These are phyloP conservation scores for Gari tellinella DNA, from an alignment of 2,888 invertebrate species.

Conservation along the genomic window DNA sequence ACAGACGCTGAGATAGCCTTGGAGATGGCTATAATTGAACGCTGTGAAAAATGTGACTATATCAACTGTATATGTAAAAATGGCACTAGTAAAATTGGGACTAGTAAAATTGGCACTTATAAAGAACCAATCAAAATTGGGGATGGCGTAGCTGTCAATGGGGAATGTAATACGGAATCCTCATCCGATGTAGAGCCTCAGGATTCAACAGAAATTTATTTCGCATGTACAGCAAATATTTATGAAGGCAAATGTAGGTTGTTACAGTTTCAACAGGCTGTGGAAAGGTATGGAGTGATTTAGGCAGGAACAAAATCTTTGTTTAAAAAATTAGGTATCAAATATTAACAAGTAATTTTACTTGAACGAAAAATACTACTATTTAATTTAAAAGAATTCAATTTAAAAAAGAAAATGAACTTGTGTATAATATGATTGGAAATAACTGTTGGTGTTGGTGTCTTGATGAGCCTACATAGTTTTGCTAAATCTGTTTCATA, in stretches of 20 bases:
- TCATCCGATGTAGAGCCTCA: slow-evolving; percentile 49
- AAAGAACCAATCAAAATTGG: slow-evolving; percentile 1
- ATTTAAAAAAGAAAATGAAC: no score
- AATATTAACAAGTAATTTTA: no score
- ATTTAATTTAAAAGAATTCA: no score
- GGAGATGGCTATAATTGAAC: slow-evolving; percentile 27
- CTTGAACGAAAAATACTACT: no score
- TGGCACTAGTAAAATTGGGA: slow-evolving; percentile 1
- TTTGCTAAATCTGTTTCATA: no score
- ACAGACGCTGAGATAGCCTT: background rate
- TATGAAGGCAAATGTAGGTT: slow-evolving; percentile 59
- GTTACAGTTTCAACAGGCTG: slow-evolving; percentile 58
- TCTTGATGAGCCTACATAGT: no score
- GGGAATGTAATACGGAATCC: slow-evolving; percentile 31
- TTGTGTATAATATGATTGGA: no score
- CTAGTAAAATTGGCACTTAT: slow-evolving; percentile 17
- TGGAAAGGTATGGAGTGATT: slow-evolving; percentile 44
- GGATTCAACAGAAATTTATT: slow-evolving; percentile 55
- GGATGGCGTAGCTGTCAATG: slow-evolving; percentile 9
- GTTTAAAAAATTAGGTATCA: no score
- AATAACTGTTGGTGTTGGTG: no score
- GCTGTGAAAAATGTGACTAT: slow-evolving; percentile 45
- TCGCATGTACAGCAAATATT: slow-evolving; percentile 58
- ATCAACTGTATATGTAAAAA: slow-evolving; percentile 57
- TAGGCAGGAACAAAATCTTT: background rate